Evolutionary conservation across 1,140 invertebrate genomes (phyloP).

Genomic region (Micrasema minimum): DNA sequence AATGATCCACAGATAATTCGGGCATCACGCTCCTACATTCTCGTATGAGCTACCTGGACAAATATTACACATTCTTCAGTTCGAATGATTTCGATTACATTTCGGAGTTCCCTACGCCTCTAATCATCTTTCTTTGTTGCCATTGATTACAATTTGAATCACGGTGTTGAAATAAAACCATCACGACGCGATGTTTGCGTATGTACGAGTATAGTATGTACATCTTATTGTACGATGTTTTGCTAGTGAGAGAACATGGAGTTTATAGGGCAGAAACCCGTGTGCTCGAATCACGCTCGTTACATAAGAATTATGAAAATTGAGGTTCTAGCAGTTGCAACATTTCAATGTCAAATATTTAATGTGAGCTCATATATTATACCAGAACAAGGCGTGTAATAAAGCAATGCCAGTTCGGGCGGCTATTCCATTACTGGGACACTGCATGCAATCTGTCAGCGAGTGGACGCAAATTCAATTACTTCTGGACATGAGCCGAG

Average conservation of each 20-base stretch:
- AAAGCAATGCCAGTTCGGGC: slow-evolving; percentile 1
- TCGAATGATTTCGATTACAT: slow-evolving; percentile 1
- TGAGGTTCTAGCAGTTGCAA: slow-evolving; percentile 1
- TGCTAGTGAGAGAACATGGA: not conserved
- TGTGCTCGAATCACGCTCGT: not conserved
- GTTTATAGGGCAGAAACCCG: not conserved
- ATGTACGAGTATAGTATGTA: not conserved
- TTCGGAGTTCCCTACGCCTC: not conserved
- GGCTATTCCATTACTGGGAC: slow-evolving; percentile 15
- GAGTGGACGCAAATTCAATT: not conserved
- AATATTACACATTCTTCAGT: slow-evolving; percentile 1
- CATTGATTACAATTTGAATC: slow-evolving; percentile 21
- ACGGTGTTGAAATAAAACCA: slow-evolving; percentile 3
- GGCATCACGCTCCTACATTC: slow-evolving; percentile 6
- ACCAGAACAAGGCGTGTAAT: not conserved
- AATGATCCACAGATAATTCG: slow-evolving; percentile 31
- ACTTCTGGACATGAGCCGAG: not conserved
- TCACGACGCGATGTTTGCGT: not conserved
- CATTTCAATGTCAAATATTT: slow-evolving; percentile 9
- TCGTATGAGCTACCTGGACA: not conserved
- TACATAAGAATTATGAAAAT: slow-evolving; percentile 4
- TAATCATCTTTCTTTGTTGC: slow-evolving; percentile 17
- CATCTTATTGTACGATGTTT: not conserved
- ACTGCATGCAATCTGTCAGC: slow-evolving; percentile 18
- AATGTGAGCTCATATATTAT: not conserved